Conservation (phyloP, 1,140 invertebrate genomes). For the Galleria mellonella region DNA sequence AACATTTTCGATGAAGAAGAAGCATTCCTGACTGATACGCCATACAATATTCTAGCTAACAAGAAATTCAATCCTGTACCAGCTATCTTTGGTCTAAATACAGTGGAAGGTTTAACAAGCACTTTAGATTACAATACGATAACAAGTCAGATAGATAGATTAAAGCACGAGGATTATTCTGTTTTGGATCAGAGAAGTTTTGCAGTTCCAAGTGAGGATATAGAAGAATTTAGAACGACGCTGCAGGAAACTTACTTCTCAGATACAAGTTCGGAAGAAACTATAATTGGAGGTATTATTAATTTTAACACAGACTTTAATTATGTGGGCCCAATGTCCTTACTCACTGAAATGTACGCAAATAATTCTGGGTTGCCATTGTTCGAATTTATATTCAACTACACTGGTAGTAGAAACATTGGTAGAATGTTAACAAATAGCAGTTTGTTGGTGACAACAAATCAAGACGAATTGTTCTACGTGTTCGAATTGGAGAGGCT, state of each 20-base stretch:
- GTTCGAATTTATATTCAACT: conserved; percentile 53
- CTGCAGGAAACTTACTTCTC: conserved; percentile 52
- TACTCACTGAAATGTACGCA: conserved; percentile 44
- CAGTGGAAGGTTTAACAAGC: conserved; percentile 50
- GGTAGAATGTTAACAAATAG: conserved; percentile 52
- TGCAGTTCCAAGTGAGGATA: conserved; percentile 28
- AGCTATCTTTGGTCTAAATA: conserved; percentile 66
- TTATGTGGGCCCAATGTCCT: conserved; percentile 45
- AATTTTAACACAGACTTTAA: conserved; percentile 57
- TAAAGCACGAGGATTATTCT: conserved; percentile 54
- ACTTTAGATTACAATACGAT: conserved; percentile 57
- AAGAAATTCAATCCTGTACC: conserved; percentile 61
- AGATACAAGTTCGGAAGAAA: conserved; percentile 43
- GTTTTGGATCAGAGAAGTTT: conserved; percentile 47
- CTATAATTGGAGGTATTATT: conserved; percentile 48
- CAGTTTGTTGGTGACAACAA: conserved; percentile 41
- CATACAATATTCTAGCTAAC: conserved; percentile 56
- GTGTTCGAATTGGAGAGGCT: conserved; percentile 55
- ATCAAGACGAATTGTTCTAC: conserved; percentile 58
- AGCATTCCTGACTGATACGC: conserved; percentile 67
- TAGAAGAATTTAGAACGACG: conserved; percentile 33
- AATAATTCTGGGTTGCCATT: conserved; percentile 37
- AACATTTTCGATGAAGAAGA: conserved; percentile 52
- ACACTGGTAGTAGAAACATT: conserved; percentile 53
- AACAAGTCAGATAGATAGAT: conserved; percentile 55